phyloP scores from a whole-genome alignment of 30 jellyfish, hydroid and myxozoan genomes.

The Rhopilema esculentum region DNA sequence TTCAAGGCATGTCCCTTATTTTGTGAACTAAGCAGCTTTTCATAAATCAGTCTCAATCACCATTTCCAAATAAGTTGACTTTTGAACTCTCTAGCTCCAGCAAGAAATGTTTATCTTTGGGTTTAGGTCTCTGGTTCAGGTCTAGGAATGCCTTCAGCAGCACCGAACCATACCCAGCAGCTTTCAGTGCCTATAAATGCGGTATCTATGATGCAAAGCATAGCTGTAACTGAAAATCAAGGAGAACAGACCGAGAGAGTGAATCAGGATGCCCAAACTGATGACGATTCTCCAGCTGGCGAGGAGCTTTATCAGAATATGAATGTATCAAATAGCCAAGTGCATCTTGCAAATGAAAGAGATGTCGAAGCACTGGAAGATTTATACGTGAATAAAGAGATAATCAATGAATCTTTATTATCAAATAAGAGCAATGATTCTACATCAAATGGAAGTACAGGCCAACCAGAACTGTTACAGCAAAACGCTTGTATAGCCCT shows the following conservation, averaged over 20 bases:
- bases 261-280: neutral
- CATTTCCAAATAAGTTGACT: too few relatives aligned
- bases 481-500: neutral
- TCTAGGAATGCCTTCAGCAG: neutral
- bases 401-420: neutral
- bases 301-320: slow-evolving; percentile 8
- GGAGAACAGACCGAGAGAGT: neutral
- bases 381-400: slow-evolving; percentile 8
- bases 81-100: too few relatives aligned
- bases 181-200: neutral
- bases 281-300: neutral
- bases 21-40: too few relatives aligned
- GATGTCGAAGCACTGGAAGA: neutral
- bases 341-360: neutral
- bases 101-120: neutral
- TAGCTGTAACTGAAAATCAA: neutral
- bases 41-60: too few relatives aligned
- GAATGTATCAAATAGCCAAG: neutral
- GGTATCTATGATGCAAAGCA: neutral
- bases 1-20: too few relatives aligned
- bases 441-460: neutral
- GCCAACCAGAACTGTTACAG: neutral
- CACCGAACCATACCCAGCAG: neutral
- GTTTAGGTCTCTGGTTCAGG: neutral
- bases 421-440: neutral